Evolutionary conservation across 2,888 invertebrate genomes (phyloP).

Genomic region (Leptopterna dolabrata): DNA sequence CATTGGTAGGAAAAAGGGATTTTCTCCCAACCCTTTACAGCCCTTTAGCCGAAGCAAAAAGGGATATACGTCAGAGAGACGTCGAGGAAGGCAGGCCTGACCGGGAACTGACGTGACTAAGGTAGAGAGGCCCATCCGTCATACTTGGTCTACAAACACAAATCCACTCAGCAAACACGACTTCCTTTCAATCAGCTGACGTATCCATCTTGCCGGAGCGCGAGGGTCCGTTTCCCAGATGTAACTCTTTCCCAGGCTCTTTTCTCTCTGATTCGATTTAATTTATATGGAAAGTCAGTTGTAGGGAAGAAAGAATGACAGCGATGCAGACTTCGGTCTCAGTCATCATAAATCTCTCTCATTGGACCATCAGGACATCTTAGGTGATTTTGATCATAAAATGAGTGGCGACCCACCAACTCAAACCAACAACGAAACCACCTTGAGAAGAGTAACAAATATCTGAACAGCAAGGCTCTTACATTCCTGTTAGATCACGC

Average conservation of each 20-base stretch:
- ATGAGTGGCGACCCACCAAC: no score
- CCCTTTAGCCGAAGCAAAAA: slow-evolving; percentile 16
- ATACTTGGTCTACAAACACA: slow-evolving; percentile 37
- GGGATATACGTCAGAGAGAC: slow-evolving; percentile 30
- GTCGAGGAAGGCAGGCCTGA: slow-evolving; percentile 6
- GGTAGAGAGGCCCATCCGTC: slow-evolving; percentile 38
- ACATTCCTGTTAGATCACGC: no score
- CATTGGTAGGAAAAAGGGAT: not conserved
- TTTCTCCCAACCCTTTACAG: not conserved
- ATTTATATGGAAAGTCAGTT: not conserved
- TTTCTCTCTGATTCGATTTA: no score
- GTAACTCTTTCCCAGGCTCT: not conserved
- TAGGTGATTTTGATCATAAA: no score
- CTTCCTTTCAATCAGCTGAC: slow-evolving; percentile 21
- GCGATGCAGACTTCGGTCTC: no score
- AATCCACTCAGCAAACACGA: slow-evolving; percentile 46
- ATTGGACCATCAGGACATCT: no score
- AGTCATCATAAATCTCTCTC: no score
- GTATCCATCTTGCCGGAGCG: not conserved
- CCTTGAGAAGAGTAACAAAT: no score
- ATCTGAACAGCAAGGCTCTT: no score
- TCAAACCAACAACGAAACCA: no score
- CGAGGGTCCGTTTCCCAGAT: not conserved
- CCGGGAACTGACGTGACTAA: slow-evolving; percentile 36
- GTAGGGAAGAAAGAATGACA: not conserved